These are phyloP conservation scores for Ptyas mucosa DNA, from an alignment of 2,113 vertebrate species.

Conservation along the genomic window DNA sequence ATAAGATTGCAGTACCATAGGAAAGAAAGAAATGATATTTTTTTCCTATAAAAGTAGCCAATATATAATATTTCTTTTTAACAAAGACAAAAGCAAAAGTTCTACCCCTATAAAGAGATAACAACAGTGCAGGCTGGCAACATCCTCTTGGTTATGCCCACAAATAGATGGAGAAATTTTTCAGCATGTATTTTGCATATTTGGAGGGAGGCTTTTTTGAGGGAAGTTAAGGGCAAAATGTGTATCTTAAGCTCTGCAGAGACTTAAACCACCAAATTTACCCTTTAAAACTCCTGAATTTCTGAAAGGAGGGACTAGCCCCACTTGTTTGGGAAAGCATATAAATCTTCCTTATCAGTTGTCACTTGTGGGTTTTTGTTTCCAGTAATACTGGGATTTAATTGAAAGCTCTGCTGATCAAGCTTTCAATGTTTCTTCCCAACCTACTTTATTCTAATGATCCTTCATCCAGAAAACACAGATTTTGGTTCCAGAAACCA, in stretches of 20 bases:
- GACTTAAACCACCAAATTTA: background rate
- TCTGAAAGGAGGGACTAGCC: background rate
- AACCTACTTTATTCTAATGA: background rate
- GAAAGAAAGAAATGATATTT: background rate
- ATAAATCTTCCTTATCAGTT: background rate
- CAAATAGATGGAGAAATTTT: background rate
- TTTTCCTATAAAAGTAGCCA: background rate
- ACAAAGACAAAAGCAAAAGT: background rate
- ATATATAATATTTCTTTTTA: background rate
- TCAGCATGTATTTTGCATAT: background rate
- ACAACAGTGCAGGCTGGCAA: background rate
- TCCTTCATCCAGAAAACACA: background rate
- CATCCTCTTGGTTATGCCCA: background rate
- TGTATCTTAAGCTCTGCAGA: background rate
- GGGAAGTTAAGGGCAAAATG: background rate
- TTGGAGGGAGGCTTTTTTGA: background rate
- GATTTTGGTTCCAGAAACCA: background rate
- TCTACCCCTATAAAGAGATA: background rate
- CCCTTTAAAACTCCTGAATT: background rate
- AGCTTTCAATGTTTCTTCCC: background rate
- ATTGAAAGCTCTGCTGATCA: background rate
- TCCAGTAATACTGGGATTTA: background rate
- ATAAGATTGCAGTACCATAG: background rate
- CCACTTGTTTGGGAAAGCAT: background rate
- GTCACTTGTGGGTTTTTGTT: background rate